phyloP scores from a whole-genome alignment of 2,888 invertebrate genomes.

The Diplolepis rosae region DNA sequence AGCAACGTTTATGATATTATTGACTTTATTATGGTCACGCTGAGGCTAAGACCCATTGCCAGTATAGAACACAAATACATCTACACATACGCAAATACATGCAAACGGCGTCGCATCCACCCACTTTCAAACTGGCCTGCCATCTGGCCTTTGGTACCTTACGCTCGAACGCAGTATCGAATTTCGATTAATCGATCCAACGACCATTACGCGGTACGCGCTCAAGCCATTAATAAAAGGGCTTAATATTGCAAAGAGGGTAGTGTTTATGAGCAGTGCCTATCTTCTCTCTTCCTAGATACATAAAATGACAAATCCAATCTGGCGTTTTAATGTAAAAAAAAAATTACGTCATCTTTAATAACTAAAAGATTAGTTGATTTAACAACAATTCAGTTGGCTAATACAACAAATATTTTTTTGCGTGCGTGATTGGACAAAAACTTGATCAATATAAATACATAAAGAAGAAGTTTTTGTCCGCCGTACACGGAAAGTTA shows the following conservation, averaged over 20 bases:
- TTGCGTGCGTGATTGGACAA: background rate
- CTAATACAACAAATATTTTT: rapidly evolving
- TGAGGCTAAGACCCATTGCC: constrained; percentile 52
- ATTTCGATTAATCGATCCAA: constrained; percentile 72
- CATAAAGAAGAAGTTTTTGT: too few relatives aligned
- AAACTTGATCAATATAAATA: too few relatives aligned
- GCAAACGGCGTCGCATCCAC: constrained; percentile 13
- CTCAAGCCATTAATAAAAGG: constrained; percentile 69
- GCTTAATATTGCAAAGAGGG: constrained; percentile 70
- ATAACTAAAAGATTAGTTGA: too few relatives aligned
- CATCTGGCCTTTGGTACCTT: constrained; percentile 19
- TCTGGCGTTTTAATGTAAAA: too few relatives aligned
- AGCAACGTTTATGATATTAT: constrained; percentile 66
- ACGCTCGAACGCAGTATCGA: constrained; percentile 62
- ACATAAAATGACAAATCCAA: too few relatives aligned
- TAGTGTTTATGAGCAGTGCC: constrained; percentile 30
- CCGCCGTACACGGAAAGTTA: too few relatives aligned
- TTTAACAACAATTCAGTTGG: too few relatives aligned
- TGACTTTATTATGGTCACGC: constrained; percentile 61
- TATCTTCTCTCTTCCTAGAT: constrained; percentile 52
- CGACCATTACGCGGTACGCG: constrained; percentile 59
- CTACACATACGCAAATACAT: constrained; percentile 31
- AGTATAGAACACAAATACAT: constrained; percentile 30
- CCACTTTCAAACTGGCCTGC: constrained; percentile 17
- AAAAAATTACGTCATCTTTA: too few relatives aligned